Evolutionary conservation across 1,140 invertebrate genomes (phyloP).

Genomic region (Hylyphantes graminicola): DNA sequence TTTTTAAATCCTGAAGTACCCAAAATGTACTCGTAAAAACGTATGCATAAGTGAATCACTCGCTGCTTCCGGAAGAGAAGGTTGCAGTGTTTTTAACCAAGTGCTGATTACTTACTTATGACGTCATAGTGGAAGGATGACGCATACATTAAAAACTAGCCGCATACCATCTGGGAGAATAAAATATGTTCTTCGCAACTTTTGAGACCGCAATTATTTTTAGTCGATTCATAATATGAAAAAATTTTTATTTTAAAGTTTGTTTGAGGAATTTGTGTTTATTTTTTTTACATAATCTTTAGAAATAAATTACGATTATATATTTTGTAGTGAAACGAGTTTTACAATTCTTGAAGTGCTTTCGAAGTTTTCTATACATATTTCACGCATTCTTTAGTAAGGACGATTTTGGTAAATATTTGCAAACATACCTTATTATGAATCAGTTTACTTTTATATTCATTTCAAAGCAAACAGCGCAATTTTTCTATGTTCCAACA

Average conservation of each 20-base stretch:
- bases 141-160: not conserved
- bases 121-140: conserved; percentile 1
- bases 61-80: not conserved
- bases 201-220: not conserved
- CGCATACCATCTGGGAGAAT: not conserved
- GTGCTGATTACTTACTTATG: conserved; percentile 3
- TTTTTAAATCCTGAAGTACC: too few species aligned
- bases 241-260: not conserved
- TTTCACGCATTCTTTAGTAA: too few species aligned
- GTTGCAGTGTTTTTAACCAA: not conserved
- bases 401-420: too few species aligned
- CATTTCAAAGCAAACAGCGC: too few species aligned
- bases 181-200: not conserved
- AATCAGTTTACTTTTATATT: too few species aligned
- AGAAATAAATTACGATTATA: too few species aligned
- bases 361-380: too few species aligned
- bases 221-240: not conserved
- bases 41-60: not conserved
- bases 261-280: not conserved
- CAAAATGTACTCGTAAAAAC: too few species aligned
- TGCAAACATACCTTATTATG: too few species aligned
- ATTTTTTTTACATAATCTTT: not conserved
- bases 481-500: too few species aligned
- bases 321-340: too few species aligned
- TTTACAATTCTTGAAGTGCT: too few species aligned